A percentile compares a stretch with the other conserved stretches of the same genome.
These are phyloP conservation scores for Marasmarcha lunaedactyla DNA, from an alignment of 2,888 invertebrate species.

Conservation along the genomic window DNA sequence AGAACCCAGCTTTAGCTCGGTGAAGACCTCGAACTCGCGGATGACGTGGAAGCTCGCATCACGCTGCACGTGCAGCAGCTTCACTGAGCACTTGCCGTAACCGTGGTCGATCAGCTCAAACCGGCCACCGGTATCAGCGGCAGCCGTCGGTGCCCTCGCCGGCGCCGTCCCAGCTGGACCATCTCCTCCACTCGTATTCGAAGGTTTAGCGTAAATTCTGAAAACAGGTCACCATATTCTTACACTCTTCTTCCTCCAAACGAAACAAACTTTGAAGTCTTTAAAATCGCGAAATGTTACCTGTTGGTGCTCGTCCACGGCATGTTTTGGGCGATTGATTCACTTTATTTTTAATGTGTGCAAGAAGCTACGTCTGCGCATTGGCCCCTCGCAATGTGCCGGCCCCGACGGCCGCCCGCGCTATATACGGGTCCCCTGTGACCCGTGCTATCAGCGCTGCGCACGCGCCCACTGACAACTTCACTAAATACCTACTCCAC, in stretches of 20 bases:
- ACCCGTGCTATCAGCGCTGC: constrained; percentile 45
- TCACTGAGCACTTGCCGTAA: constrained; percentile 82
- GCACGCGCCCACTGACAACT: constrained; percentile 44
- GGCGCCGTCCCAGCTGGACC: constrained; percentile 11
- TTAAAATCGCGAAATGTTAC: constrained; percentile 30
- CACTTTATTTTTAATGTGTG: constrained; percentile 59
- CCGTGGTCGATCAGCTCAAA: constrained; percentile 75
- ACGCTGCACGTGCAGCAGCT: constrained; percentile 77
- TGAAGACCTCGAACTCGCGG: constrained; percentile 79
- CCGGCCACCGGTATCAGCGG: constrained; percentile 56
- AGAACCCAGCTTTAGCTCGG: constrained; percentile 76
- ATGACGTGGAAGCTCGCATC: constrained; percentile 76
- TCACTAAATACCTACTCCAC: background rate
- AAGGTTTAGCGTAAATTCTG: constrained; percentile 64
- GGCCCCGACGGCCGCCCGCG: constrained; percentile 18
- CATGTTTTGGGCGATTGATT: constrained; percentile 36
- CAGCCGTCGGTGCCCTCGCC: constrained; percentile 35
- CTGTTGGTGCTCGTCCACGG: constrained; percentile 66
- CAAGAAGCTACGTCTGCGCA: constrained; percentile 50
- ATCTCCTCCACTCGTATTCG: constrained; percentile 46
- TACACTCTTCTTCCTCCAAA: too few relatives aligned
- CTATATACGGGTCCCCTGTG: constrained; percentile 51
- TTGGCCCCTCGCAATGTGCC: constrained; percentile 35
- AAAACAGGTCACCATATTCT: constrained; percentile 15
- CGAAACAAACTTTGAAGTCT: background rate